A percentile compares a stretch with the other conserved stretches of the same genome.
Conservation (phyloP, 2,113 vertebrate species). For the Trichomycterus rosablanca region DNA sequence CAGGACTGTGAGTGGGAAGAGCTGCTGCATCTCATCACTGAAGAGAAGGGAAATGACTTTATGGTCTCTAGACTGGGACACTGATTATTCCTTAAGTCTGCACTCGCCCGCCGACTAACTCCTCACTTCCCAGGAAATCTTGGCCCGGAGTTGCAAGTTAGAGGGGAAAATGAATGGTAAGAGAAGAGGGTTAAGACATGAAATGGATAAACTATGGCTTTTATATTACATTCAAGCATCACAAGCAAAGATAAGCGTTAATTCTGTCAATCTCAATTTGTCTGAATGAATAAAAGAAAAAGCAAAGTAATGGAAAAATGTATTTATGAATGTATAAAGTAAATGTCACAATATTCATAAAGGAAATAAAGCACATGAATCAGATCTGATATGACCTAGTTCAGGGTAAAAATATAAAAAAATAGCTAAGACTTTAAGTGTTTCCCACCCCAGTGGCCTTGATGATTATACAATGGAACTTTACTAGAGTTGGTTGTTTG, state of each 20-base stretch:
- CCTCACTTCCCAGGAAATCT: conserved; percentile 62
- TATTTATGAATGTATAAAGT: no score
- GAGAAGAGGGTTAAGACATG: conserved; percentile 30
- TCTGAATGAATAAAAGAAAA: neutral
- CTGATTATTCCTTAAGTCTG: conserved; percentile 63
- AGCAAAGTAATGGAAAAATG: no score
- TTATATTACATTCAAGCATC: conserved; percentile 32
- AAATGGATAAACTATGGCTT: conserved; percentile 46
- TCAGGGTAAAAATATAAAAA: no score
- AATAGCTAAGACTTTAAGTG: no score
- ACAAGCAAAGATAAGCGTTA: conserved; percentile 15
- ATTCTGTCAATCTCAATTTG: conserved; percentile 8
- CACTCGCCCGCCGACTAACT: conserved; percentile 47
- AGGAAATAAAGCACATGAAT: no score
- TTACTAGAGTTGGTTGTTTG: no score
- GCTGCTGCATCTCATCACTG: conserved; percentile 63
- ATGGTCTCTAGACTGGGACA: conserved; percentile 60
- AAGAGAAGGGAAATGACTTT: conserved; percentile 56
- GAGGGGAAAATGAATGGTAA: neutral
- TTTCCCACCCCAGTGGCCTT: no score
- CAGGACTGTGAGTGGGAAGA: conserved; percentile 32
- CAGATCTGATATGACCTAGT: no score
- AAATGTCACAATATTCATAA: no score
- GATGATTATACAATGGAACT: no score
- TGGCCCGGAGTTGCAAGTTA: conserved; percentile 43